Base-by-base conservation (phyloP, 2,113 vertebrate genomes). In the Callopanchax toddi region DNA sequence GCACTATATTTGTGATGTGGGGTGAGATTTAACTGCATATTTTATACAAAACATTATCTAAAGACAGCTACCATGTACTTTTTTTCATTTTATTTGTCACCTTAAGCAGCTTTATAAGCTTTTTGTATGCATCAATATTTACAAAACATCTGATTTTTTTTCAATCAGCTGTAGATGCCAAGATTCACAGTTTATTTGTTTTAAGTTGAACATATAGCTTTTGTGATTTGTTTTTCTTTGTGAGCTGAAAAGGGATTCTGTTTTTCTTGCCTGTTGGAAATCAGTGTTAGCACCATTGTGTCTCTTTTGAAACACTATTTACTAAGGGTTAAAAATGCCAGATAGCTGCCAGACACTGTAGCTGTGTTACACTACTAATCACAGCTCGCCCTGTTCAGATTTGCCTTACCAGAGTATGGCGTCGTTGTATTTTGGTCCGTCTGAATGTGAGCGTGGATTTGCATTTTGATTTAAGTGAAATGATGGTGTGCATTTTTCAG, bases 31-130 rank as follows among this genome's bases (percentile, higher is more conserved):
- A 86, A 89, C 87, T 86, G 88, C 92, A 74, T 90, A 83, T 92
- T 94, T 93, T 93, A 87, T 90, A 91, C 88, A 86, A 71, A 82
- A 89, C 73, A 37, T 37, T 13, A 13, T 77, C 78, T 51, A 81
- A 82, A 86, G 81, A 82, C 81, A 32, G 71, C 55, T 40, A 58
- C 89, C 82, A 88, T 86, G 76, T 86, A 82, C 78, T 67, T 40
- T 49, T 81, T 84, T 48, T 25, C 49, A 66, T 79, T 84, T 66
- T 37, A 58, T 74, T 66, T 83, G 86, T 89, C 52, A 75, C 84
- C n/a, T 68, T 72, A 76, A 77, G 92, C 91, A 92, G 91, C 90
- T 91, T 37, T 91, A 91, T 91, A 94, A 95, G 92, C 93, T 94
- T 92, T 91, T 92, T 73, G 10, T 7, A 71, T 32, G 18, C 62